Evolutionary conservation across 37 sponge, comb jelly and placozoan species (phyloP).

Genomic region (Ephydatia muelleri): DNA sequence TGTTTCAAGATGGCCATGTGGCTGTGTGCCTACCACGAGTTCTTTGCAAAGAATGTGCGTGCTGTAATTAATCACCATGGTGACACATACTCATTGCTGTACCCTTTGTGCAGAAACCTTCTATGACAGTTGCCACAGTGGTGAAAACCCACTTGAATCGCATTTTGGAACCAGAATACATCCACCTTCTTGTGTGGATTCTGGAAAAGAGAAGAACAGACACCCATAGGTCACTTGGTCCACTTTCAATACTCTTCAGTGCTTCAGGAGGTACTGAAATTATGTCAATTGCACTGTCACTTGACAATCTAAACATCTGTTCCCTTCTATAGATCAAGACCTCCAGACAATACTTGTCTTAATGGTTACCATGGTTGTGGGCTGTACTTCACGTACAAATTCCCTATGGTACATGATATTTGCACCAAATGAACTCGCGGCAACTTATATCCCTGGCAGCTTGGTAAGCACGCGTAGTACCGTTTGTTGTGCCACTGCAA

Average conservation of each 20-base stretch:
- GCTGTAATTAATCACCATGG: neutral
- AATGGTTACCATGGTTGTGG: constrained; percentile 74
- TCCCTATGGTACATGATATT: constrained; percentile 82
- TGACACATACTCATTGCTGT: neutral
- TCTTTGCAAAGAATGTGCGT: constrained; percentile 56
- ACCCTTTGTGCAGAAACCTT: neutral
- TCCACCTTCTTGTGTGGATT: neutral
- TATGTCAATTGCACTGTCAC: too few species aligned
- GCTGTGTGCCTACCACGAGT: constrained; percentile 75
- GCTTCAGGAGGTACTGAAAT: neutral
- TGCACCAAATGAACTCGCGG: constrained; percentile 48
- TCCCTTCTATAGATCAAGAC: constrained; percentile 54
- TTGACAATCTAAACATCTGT: too few species aligned
- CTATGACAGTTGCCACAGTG: neutral
- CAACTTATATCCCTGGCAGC: constrained; percentile 77
- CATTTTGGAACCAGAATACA: neutral
- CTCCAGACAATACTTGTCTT: constrained; percentile 74
- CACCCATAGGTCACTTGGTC: too few species aligned
- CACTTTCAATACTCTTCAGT: neutral
- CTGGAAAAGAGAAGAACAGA: neutral
- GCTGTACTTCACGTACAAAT: constrained; percentile 58
- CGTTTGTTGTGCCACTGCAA: neutral
- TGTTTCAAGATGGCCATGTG: constrained; percentile 70
- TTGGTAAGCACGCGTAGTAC: constrained; percentile 51
- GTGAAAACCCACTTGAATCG: neutral